These are phyloP conservation scores for Thaumetopoea pityocampa DNA, from an alignment of 1,140 invertebrate species.

Conservation along the genomic window DNA sequence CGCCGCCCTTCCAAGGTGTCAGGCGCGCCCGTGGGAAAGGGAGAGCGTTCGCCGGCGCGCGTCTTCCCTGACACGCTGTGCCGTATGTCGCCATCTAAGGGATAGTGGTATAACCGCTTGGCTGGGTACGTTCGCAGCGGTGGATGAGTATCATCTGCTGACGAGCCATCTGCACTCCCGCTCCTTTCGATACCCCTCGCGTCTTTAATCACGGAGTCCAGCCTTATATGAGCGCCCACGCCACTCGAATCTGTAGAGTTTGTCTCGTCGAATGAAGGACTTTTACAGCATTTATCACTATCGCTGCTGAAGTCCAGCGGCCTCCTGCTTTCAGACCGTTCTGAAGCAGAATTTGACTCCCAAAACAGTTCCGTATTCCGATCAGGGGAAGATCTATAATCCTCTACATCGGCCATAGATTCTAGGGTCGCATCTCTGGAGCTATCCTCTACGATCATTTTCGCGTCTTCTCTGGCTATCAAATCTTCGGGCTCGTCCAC, in stretches of 20 bases:
- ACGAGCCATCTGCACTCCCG: slow-evolving; percentile 41
- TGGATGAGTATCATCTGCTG: slow-evolving; percentile 42
- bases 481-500: slow-evolving; percentile 45
- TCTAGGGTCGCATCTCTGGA: slow-evolving; percentile 51
- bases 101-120: slow-evolving; percentile 34
- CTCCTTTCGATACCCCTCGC: slow-evolving; percentile 42
- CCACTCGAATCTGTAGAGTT: slow-evolving; percentile 67
- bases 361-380: slow-evolving; percentile 64
- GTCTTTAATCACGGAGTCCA: slow-evolving; percentile 70
- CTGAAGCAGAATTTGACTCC: slow-evolving; percentile 64
- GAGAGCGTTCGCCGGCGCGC: slow-evolving; percentile 48
- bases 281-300: slow-evolving; percentile 72
- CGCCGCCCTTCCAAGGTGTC: slow-evolving; percentile 38
- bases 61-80: slow-evolving; percentile 57
- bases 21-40: slow-evolving; percentile 32
- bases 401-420: slow-evolving; percentile 51
- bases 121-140: slow-evolving; percentile 53
- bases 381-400: slow-evolving; percentile 62
- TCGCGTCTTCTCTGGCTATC: slow-evolving; percentile 52
- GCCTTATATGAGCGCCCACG: slow-evolving; percentile 50
- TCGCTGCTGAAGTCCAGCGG: slow-evolving; percentile 68
- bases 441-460: slow-evolving; percentile 58
- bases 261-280: slow-evolving; percentile 63
- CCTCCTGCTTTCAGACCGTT: slow-evolving; percentile 50
- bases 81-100: slow-evolving; percentile 21